Conservation (phyloP, 2,797 vertebrate species). For the Sebastes miniatus region DNA sequence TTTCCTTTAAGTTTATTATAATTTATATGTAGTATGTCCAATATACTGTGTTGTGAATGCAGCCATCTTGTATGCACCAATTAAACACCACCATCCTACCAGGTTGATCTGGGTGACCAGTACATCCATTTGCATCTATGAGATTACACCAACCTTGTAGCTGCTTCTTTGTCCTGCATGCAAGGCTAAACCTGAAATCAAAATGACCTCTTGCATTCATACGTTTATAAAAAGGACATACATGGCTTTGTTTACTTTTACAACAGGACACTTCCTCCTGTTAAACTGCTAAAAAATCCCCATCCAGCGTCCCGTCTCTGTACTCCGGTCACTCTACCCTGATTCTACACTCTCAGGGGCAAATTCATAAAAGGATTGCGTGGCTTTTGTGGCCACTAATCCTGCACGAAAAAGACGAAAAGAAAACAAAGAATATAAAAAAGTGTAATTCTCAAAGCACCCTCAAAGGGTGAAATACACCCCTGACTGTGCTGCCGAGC, state of each 20-base stretch:
- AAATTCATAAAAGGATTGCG: neutral
- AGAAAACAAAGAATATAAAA: neutral
- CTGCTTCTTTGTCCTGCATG: constrained; percentile 7
- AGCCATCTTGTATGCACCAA: neutral
- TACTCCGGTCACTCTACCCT: neutral
- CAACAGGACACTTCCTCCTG: neutral
- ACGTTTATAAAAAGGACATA: neutral
- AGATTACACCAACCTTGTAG: constrained; percentile 44
- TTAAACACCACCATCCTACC: neutral
- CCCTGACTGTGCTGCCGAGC: neutral
- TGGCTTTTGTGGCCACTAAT: neutral
- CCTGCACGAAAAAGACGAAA: neutral
- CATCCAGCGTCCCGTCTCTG: neutral
- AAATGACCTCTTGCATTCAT: neutral
- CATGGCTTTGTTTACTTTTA: neutral
- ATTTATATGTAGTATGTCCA: neutral
- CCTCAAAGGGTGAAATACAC: neutral
- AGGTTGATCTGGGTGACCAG: neutral
- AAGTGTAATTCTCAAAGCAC: neutral
- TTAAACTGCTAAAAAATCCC: neutral
- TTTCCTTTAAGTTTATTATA: neutral
- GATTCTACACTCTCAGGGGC: neutral
- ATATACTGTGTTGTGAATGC: neutral
- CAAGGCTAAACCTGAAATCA: constrained; percentile 36
- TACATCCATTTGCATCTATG: neutral